These are phyloP conservation scores for Jordanella pulchra DNA, from an alignment of 2,797 vertebrate genomes.

Conservation along the genomic window DNA sequence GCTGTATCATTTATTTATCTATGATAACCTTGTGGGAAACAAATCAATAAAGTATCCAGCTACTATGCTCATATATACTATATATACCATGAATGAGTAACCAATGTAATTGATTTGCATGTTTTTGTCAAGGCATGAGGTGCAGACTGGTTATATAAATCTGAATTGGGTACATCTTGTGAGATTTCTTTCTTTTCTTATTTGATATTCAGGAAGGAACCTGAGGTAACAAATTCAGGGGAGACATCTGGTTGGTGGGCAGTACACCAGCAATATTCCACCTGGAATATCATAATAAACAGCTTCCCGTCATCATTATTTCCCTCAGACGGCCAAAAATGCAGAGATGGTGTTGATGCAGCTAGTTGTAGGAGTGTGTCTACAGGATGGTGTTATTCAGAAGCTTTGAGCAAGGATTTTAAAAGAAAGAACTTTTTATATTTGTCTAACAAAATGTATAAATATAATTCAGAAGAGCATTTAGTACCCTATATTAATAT, in stretches of 20 bases:
- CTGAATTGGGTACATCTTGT: slow-evolving; percentile 53
- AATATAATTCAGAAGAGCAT: slow-evolving; percentile 5
- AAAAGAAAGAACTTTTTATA: slow-evolving; percentile 14
- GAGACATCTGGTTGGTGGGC: slow-evolving; percentile 76
- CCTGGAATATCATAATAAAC: slow-evolving; percentile 69
- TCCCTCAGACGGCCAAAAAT: slow-evolving; percentile 12
- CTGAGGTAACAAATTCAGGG: slow-evolving; percentile 74
- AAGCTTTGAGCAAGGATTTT: slow-evolving; percentile 17
- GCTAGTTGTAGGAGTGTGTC: slow-evolving; percentile 30
- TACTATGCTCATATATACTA: slow-evolving; percentile 13
- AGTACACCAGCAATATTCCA: slow-evolving; percentile 66
- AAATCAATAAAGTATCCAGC: slow-evolving; percentile 55
- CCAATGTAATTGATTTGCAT: slow-evolving; percentile 57
- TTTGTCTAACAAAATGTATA: background rate
- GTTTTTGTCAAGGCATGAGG: slow-evolving; percentile 48
- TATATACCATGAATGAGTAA: slow-evolving; percentile 24
- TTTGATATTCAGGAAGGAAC: slow-evolving; percentile 68
- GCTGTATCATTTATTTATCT: slow-evolving; percentile 62
- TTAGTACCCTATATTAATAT: background rate
- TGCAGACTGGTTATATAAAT: slow-evolving; percentile 62
- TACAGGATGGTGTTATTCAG: slow-evolving; percentile 32
- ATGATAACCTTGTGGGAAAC: slow-evolving; percentile 40
- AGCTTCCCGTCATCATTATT: slow-evolving; percentile 46
- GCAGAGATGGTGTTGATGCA: slow-evolving; percentile 22
- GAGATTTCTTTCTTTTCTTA: slow-evolving; percentile 41